Evolutionary conservation across 2,113 vertebrate genomes (phyloP), one percentile per base, ranked within the genome.

Genomic region (Tetrao urogallus): DNA sequence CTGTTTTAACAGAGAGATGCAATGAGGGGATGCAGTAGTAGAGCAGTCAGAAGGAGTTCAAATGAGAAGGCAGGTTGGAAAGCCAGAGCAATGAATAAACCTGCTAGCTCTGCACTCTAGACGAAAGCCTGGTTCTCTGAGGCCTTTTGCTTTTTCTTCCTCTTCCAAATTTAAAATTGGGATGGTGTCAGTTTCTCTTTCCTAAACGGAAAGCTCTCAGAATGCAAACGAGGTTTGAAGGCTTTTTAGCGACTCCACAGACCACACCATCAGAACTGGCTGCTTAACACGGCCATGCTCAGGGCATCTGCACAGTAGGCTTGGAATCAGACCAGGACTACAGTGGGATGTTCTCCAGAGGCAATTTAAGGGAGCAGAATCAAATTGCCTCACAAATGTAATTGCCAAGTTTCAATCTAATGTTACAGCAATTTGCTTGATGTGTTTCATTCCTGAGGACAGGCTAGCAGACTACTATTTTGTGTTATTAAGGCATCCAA

Each of bases 331-430:
- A 73, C 69, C 43, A 40, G 30, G 86, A 58, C 92, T 73, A 58
- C 79, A 69, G 73, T 16, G 94, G 86, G 66, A 94, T 17, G 57
- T 4, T 74, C 71, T 95, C 88, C 89, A 74, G 67, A 63, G 64
- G 64, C 92, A 91, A 95, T 89, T 94, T 87, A 93, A 61, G 92
- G 93, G 87, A 89, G 82, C 9, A 70, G 93, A 80, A 85, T 92
- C 93, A 92, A 91, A 94, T 87, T 92, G 91, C 82, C 88, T 82
- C 79, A 76, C 71, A 86, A 89, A 91, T 2, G 0, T 42, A 75
- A 83, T 20, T 83, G 58, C 86, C 87, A 90, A 91, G 80, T 80
- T 87, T 90, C 73, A 6, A 1, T 80, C 73, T 86, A 75, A 80
- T 10, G 50, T 82, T 93, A 89, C 95, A 87, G 83, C 56, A 64